Percentiles rank a stretch among this genome's conserved stretches.
These are phyloP conservation scores for Drosophila suboccidentalis DNA, from an alignment of 2,888 invertebrate genomes.

Conservation along the genomic window DNA sequence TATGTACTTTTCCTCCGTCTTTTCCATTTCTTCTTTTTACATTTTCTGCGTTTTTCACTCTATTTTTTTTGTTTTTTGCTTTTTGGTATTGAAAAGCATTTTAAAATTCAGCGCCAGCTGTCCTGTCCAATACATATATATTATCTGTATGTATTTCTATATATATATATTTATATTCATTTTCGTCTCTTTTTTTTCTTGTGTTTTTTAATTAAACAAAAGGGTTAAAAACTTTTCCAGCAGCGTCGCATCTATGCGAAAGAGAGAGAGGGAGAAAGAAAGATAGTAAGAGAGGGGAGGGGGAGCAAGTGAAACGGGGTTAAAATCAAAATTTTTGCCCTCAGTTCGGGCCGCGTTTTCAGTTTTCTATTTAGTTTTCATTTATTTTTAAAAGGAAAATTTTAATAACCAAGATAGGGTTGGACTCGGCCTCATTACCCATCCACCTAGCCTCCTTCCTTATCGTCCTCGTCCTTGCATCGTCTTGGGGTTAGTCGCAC, in stretches of 20 bases:
- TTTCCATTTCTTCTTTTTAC: slow-evolving; percentile 37
- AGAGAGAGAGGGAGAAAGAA: background rate
- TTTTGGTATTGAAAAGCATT: slow-evolving; percentile 71
- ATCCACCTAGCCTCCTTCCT: slow-evolving; percentile 2
- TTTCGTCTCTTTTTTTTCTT: slow-evolving; percentile 30
- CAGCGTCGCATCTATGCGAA: slow-evolving; percentile 36
- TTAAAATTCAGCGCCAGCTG: slow-evolving; percentile 78
- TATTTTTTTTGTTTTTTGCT: slow-evolving; percentile 11
- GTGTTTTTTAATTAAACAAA: slow-evolving; percentile 80
- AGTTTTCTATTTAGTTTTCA: slow-evolving; percentile 80
- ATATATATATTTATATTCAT: slow-evolving; percentile 40
- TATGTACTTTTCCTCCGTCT: slow-evolving; percentile 73
- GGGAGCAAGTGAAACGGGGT: slow-evolving; percentile 58
- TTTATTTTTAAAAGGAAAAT: slow-evolving; percentile 78
- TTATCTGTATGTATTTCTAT: slow-evolving; percentile 11
- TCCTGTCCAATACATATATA: slow-evolving; percentile 46
- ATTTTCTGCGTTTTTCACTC: slow-evolving; percentile 23
- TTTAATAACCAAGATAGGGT: slow-evolving; percentile 76
- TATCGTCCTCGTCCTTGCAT: slow-evolving; percentile 14
- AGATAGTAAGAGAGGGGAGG: background rate
- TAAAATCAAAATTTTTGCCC: slow-evolving; percentile 75
- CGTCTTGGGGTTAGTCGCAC: slow-evolving; percentile 42
- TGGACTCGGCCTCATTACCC: slow-evolving; percentile 44
- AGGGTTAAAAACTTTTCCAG: slow-evolving; percentile 77
- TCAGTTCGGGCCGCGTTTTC: slow-evolving; percentile 42